A percentile compares a stretch with the other conserved stretches of the same genome.
Conservation (phyloP, 2,888 invertebrate genomes). For the Cynaeus angustus region DNA sequence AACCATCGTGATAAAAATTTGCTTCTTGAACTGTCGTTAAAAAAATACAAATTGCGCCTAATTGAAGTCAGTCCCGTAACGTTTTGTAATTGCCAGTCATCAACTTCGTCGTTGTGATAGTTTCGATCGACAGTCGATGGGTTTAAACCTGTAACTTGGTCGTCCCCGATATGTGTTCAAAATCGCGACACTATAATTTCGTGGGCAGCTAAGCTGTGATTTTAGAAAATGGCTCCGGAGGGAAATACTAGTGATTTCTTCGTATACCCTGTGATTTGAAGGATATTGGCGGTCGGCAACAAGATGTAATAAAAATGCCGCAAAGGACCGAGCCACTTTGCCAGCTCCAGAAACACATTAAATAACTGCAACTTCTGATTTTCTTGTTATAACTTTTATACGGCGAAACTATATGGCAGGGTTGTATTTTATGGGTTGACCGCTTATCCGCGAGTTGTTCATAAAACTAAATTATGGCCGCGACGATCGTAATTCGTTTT, state of each 20-base stretch:
- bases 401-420: slow-evolving; percentile 48
- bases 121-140: slow-evolving; percentile 52
- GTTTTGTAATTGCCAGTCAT: slow-evolving; percentile 32
- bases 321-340: slow-evolving; percentile 61
- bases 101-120: slow-evolving; percentile 7
- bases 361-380: slow-evolving; percentile 59
- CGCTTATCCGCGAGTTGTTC: slow-evolving; percentile 45
- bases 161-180: slow-evolving; percentile 58
- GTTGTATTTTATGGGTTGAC: slow-evolving; percentile 48
- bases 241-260: slow-evolving; percentile 69
- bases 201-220: slow-evolving; percentile 71
- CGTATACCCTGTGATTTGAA: slow-evolving; percentile 71
- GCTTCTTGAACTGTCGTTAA: slow-evolving; percentile 19
- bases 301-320: slow-evolving; percentile 71
- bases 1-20: slow-evolving; percentile 35
- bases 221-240: slow-evolving; percentile 70
- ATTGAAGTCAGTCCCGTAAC: slow-evolving; percentile 18
- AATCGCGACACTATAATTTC: slow-evolving; percentile 69
- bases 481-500: slow-evolving; percentile 45
- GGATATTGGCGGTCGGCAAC: slow-evolving; percentile 72
- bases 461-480: slow-evolving; percentile 48
- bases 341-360: slow-evolving; percentile 60
- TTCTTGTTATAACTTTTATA: slow-evolving; percentile 63
- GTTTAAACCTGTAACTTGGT: slow-evolving; percentile 56
- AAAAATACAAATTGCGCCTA: slow-evolving; percentile 23